phyloP scores from a whole-genome alignment of 1,140 invertebrate species.

The Hypothenemus hampei region DNA sequence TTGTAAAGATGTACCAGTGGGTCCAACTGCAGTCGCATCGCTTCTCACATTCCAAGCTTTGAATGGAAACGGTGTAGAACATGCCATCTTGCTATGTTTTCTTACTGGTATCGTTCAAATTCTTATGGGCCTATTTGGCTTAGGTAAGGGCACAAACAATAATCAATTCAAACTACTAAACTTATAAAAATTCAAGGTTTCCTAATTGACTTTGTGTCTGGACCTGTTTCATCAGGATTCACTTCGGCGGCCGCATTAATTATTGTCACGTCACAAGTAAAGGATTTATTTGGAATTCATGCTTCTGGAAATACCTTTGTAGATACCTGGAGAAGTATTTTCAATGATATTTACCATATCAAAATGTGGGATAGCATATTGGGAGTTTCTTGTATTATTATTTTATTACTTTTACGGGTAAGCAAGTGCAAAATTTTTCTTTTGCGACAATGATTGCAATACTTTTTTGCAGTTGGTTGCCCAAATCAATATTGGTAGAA shows the following conservation, averaged over 20 bases:
- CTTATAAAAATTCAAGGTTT: slow-evolving; percentile 63
- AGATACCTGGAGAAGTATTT: slow-evolving; percentile 65
- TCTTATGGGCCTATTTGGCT: slow-evolving; percentile 79
- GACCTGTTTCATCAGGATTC: slow-evolving; percentile 88
- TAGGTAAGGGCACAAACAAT: too few relatives aligned
- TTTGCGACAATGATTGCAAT: neutral
- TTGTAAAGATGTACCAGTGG: slow-evolving; percentile 84
- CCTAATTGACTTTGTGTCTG: slow-evolving; percentile 89
- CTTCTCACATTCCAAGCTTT: slow-evolving; percentile 73
- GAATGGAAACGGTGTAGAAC: slow-evolving; percentile 59
- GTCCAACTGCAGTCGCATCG: slow-evolving; percentile 80
- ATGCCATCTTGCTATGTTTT: slow-evolving; percentile 78
- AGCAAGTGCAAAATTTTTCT: slow-evolving; percentile 19
- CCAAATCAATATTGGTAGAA: slow-evolving; percentile 55
- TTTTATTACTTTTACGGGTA: slow-evolving; percentile 68
- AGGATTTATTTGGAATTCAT: slow-evolving; percentile 73
- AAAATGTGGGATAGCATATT: slow-evolving; percentile 63
- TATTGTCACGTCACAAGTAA: slow-evolving; percentile 84
- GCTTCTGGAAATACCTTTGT: slow-evolving; percentile 70
- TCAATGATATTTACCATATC: slow-evolving; percentile 56
- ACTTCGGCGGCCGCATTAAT: slow-evolving; percentile 89
- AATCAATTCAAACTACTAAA: too few relatives aligned
- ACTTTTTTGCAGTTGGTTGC: slow-evolving; percentile 8
- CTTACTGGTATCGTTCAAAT: slow-evolving; percentile 75
- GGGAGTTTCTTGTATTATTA: slow-evolving; percentile 64